These are phyloP conservation scores for Tetramorium simillimum DNA, from an alignment of 1,140 invertebrate genomes.

Conservation along the genomic window DNA sequence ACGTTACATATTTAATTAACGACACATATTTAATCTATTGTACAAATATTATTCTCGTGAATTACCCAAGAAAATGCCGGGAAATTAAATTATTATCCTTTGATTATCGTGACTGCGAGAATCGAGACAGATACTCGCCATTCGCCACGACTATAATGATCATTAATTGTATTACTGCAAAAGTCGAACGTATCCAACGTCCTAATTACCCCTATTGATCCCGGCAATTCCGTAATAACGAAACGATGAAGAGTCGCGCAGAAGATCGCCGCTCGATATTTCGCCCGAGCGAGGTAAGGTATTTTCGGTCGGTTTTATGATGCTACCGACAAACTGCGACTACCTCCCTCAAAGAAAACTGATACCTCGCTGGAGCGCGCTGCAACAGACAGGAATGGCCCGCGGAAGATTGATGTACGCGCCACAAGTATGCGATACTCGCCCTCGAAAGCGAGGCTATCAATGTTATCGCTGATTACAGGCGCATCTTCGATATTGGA, in stretches of 20 bases:
- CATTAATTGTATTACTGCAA: neutral
- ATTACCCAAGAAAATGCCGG: neutral
- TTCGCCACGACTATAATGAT: neutral
- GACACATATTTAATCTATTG: neutral
- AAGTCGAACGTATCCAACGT: neutral
- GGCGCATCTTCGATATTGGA: slow-evolving; percentile 36
- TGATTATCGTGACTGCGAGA: neutral
- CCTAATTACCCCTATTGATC: neutral
- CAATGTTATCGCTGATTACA: slow-evolving; percentile 18
- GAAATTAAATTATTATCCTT: neutral
- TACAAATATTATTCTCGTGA: neutral
- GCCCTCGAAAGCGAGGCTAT: neutral
- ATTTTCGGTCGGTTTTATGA: slow-evolving; percentile 42
- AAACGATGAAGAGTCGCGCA: neutral
- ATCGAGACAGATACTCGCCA: neutral
- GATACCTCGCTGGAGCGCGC: neutral
- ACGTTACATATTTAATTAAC: neutral
- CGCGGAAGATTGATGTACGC: slow-evolving; percentile 48
- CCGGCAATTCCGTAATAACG: neutral
- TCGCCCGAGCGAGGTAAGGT: neutral
- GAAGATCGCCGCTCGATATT: slow-evolving; percentile 22
- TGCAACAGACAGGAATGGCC: slow-evolving; percentile 21
- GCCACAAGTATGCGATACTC: neutral
- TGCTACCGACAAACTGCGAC: neutral
- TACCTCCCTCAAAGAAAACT: slow-evolving; percentile 41